Base-by-base conservation (phyloP, 2,888 invertebrate genomes). In the Cylindroiulus punctatus region DNA sequence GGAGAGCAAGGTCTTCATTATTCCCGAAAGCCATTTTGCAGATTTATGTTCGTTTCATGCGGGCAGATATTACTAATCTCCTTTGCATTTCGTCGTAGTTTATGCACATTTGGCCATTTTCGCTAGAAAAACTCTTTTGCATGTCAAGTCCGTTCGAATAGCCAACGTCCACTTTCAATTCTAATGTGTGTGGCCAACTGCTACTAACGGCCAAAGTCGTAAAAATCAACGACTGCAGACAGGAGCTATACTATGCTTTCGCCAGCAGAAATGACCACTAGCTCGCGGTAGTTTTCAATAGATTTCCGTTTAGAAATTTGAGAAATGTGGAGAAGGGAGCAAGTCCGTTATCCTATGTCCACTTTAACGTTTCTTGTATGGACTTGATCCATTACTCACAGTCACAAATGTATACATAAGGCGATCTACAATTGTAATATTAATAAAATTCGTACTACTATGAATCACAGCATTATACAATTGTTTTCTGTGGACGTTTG, bases 31-130 rank as follows among this genome's bases (percentile, higher is more conserved):
- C 65, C 26, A 65, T 65, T 65, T 65, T 7, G 10, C 10, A 65
- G 65, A 65, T 65, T 65, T 65, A 65, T 65, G 65, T 12, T 26
- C 65, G 65, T 65, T 65, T 65, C 65, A 65, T 65, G 26, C 12
- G 65, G 65, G 65, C 65, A 65, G 65, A 65, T 65, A 65, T 65
- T 65, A n/a, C 65, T 65, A 65, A 65, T 65, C 65, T 65, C 65
- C n/a, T 14, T 26, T 26, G 26, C 65, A 65, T 65, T 65, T 65
- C 65, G 26, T 12, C 22, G 65, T 65, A 65, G 26, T 65, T 65
- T 65, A 65, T 65, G 65, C 65, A 65, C 65, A 65, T 65, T 65
- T 65, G 26, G 26, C 65, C 65, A 26, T 65, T 65, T 12, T 65
- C 65, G 65, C 65, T 12, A 26, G 26, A 65, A 65, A 57, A 65